A percentile compares a stretch with the other conserved stretches of the same genome.
Evolutionary conservation across 2,888 invertebrate species (phyloP).

Genomic region (Cephus sareptanus): DNA sequence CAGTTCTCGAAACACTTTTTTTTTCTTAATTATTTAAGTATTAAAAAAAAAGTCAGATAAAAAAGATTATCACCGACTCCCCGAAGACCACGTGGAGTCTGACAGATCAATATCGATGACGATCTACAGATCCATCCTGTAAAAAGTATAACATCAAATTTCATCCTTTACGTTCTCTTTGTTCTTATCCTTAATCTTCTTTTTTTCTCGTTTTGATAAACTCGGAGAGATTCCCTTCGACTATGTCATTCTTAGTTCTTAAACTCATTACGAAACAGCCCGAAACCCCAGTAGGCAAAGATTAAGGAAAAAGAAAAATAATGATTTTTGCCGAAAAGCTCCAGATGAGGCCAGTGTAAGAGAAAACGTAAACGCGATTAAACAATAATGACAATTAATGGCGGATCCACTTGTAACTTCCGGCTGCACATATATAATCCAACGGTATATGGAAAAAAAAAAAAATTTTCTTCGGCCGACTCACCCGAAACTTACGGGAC

Average conservation of each 20-base stretch:
- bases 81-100: slow-evolving; percentile 24
- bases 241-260: slow-evolving; percentile 42
- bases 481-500: slow-evolving; percentile 21
- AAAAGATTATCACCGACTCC: slow-evolving; percentile 21
- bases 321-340: not conserved
- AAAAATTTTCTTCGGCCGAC: slow-evolving; percentile 16
- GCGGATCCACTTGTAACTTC: not conserved
- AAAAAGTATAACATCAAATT: not conserved
- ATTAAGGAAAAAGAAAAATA: not conserved
- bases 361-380: not conserved
- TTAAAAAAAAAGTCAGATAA: not conserved
- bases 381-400: not conserved
- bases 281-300: not conserved
- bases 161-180: not conserved
- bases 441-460: not conserved
- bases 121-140: too few relatives aligned
- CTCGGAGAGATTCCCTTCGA: slow-evolving; percentile 30
- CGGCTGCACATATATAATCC: not conserved
- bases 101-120: not conserved
- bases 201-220: not conserved
- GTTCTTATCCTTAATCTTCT: not conserved
- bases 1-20: not conserved
- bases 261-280: slow-evolving; percentile 10
- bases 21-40: not conserved
- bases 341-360: not conserved